A percentile compares a stretch with the other conserved stretches of the same genome.
phyloP scores from a whole-genome alignment of 2,888 invertebrate genomes.

The Drosophila aldrichi region DNA sequence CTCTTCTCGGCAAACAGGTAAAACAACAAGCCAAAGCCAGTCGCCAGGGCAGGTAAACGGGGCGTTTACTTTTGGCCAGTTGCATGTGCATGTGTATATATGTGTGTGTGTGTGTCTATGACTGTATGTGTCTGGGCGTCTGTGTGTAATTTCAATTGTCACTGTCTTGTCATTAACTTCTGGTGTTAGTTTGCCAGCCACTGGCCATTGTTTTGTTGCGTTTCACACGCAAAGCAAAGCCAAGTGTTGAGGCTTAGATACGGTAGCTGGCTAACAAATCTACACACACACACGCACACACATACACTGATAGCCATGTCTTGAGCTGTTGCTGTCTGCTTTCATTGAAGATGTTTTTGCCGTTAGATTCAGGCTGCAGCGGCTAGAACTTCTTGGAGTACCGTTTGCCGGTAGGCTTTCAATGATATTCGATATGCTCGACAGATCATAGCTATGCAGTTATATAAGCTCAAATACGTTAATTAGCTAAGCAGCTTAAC shows the following conservation, averaged over 20 bases:
- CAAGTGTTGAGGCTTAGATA: conserved; percentile 52
- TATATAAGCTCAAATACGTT: background rate
- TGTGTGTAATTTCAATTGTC: conserved; percentile 77
- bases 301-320: background rate
- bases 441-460: background rate
- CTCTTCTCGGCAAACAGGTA: conserved; percentile 76
- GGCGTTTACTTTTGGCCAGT: conserved; percentile 71
- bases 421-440: background rate
- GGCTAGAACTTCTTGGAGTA: background rate
- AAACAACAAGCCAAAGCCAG: conserved; percentile 41
- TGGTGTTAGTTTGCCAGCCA: conserved; percentile 69
- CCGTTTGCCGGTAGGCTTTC: conserved; percentile 18
- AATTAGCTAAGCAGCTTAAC: conserved; percentile 8
- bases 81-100: conserved; percentile 27
- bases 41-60: conserved; percentile 53
- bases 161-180: conserved; percentile 82
- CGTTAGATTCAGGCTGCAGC: conserved; percentile 20
- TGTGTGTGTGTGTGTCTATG: conserved; percentile 25
- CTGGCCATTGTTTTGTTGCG: conserved; percentile 69
- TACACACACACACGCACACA: conserved; percentile 9
- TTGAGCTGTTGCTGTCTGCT: conserved; percentile 25
- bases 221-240: conserved; percentile 72
- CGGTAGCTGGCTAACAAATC: conserved; percentile 50
- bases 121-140: conserved; percentile 31
- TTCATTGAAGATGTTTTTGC: conserved; percentile 30